Evolutionary conservation across 53 echinoderm and acorn worm species (phyloP), one percentile per base, ranked within the genome.

Genomic region (Temnopleurus reevesii): DNA sequence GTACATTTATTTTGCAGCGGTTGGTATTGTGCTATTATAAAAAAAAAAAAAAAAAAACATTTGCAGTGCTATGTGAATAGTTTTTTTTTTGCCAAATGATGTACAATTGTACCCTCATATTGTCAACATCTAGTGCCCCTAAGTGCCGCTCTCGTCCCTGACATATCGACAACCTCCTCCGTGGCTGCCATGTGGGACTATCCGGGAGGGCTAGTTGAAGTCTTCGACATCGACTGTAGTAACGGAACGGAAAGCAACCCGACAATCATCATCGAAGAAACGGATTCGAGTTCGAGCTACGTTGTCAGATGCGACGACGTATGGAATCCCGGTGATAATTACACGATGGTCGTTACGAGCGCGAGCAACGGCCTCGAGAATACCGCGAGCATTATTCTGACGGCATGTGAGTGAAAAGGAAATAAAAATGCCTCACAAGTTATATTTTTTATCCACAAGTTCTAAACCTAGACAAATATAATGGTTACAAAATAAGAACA

Each of bases 321-420:
- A 13, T 49, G 26, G 26, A 79, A 46, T 28, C 49, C 79, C 1
- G 79, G 79, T 29, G 83, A 83, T 27, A 35, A 56, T 55, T 83
- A 83, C 21, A 33, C 83, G 6, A 31, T 83, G 83, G 31, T 31
- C 17, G 83, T 83, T 21, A 83, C 83, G 19, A 83, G 83, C 36
- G 6, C 35, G 2, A 83, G 83, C 55, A 55, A 55, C 31, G 83
- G 30, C 4, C 3, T 55, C 34, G 5, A 31, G 0, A 83, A 83
- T 56, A 18, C 34, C 19, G 83, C 83, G 4, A 54, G 29, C 55
- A 56, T 83, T 36, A 23, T 51, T 5, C 83, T 83, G 38, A 83
- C 54, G 35, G 83, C 83, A 35, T 55, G 83, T 83, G 21, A 83
- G 83, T 83, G 38, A 12, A 8, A 0, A 21, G 21, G 60, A 12